Evolutionary conservation across 2,888 invertebrate species (phyloP).

Genomic region (Gerris lacustris): DNA sequence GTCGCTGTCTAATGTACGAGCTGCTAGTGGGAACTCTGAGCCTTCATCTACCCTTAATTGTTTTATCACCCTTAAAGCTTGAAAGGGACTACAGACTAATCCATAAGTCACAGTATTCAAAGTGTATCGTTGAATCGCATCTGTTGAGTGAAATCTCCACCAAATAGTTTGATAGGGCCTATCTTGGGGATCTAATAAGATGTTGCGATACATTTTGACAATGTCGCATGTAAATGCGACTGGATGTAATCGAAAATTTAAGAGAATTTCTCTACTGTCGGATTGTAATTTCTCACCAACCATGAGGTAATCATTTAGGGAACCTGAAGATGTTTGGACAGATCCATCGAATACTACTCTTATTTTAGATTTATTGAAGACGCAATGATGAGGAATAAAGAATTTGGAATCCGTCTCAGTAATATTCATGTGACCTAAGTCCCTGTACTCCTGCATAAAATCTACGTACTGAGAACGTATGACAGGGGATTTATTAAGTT

Average conservation of each 20-base stretch:
- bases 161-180: slow-evolving; percentile 24
- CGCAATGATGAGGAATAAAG: slow-evolving; percentile 26
- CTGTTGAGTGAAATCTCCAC: slow-evolving; percentile 16
- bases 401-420: not conserved
- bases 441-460: slow-evolving; percentile 27
- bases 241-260: slow-evolving; percentile 25
- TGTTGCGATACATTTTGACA: slow-evolving; percentile 30
- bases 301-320: slow-evolving; percentile 26
- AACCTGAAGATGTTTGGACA: slow-evolving; percentile 21
- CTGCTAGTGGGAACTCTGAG: not conserved
- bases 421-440: slow-evolving; percentile 26
- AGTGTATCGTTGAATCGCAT: slow-evolving; percentile 22
- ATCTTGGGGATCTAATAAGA: slow-evolving; percentile 22
- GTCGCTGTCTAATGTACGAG: not conserved
- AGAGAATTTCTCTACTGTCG: slow-evolving; percentile 27
- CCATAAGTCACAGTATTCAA: slow-evolving; percentile 26
- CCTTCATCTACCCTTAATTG: slow-evolving; percentile 26
- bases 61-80: slow-evolving; percentile 22
- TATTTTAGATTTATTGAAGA: slow-evolving; percentile 27
- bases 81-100: slow-evolving; percentile 25
- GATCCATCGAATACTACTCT: slow-evolving; percentile 31
- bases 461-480: slow-evolving; percentile 20
- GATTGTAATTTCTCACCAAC: slow-evolving; percentile 29
- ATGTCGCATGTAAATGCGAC: slow-evolving; percentile 29
- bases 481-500: slow-evolving; percentile 2